Conservation (phyloP, 2,888 invertebrate species). For the Tetramorium bicarinatum region DNA sequence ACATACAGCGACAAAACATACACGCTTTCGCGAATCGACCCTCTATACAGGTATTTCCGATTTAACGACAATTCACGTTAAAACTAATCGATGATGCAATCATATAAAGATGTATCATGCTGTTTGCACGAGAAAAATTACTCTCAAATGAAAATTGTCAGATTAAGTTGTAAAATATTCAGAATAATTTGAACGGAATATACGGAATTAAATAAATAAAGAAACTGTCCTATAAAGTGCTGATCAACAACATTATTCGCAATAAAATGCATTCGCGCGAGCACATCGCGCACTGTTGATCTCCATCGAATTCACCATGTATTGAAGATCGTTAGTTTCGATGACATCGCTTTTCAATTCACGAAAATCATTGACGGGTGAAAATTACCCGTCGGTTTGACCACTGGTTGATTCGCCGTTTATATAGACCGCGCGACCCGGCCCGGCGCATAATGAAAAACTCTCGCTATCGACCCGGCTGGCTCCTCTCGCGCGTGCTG, state of each 20-base stretch:
- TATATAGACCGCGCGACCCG: neutral
- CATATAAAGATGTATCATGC: neutral
- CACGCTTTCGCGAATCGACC: constrained; percentile 25
- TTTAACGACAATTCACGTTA: constrained; percentile 55
- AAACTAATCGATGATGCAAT: constrained; percentile 48
- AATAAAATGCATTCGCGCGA: neutral
- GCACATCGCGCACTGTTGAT: neutral
- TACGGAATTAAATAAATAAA: neutral
- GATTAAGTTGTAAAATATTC: constrained; percentile 10
- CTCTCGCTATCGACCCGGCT: constrained; percentile 1
- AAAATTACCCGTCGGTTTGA: constrained; percentile 14
- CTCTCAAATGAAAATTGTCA: neutral
- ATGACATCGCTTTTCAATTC: neutral
- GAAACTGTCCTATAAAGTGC: neutral
- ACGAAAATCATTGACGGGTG: neutral
- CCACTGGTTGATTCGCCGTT: constrained; percentile 21
- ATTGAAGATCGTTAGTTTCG: constrained; percentile 8
- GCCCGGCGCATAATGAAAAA: neutral
- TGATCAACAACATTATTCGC: neutral
- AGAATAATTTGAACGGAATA: neutral
- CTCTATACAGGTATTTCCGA: neutral
- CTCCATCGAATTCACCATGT: neutral
- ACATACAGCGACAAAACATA: neutral
- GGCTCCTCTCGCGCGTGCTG: too few relatives aligned
- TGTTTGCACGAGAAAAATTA: neutral